These are phyloP conservation scores for Philereme vetulata DNA, from an alignment of 2,888 invertebrate genomes.

Conservation along the genomic window DNA sequence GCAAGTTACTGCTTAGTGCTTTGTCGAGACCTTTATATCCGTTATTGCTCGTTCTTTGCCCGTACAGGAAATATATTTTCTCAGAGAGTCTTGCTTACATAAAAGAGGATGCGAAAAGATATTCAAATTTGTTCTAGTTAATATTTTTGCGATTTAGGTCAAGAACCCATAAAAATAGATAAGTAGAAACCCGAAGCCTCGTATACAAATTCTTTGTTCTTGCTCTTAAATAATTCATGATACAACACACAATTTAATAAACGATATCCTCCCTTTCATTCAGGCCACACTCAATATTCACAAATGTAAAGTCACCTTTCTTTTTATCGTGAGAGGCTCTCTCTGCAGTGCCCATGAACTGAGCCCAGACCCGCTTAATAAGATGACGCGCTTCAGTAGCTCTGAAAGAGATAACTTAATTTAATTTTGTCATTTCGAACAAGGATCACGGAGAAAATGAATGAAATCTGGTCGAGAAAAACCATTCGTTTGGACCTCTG, in stretches of 20 bases:
- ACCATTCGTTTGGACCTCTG: constrained; percentile 47
- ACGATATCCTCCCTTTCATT: constrained; percentile 5
- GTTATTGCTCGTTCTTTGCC: constrained; percentile 3
- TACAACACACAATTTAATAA: constrained; percentile 6
- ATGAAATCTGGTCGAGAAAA: constrained; percentile 59
- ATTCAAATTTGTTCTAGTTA: not conserved
- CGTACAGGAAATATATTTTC: constrained; percentile 2
- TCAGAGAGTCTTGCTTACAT: constrained; percentile 1
- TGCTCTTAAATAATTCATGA: constrained; percentile 8
- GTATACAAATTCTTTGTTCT: constrained; percentile 1
- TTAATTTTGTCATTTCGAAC: constrained; percentile 67
- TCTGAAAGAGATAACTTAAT: constrained; percentile 86
- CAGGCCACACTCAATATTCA: constrained; percentile 40
- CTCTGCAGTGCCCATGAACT: constrained; percentile 96
- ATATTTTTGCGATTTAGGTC: constrained; percentile 7
- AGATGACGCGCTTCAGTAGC: constrained; percentile 92
- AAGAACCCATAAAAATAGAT: not conserved
- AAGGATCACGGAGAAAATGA: constrained; percentile 60
- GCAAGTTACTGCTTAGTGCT: constrained; percentile 18
- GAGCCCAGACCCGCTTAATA: constrained; percentile 94
- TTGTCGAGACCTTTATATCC: constrained; percentile 9
- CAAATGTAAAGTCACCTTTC: constrained; percentile 72
- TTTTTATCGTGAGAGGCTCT: constrained; percentile 91
- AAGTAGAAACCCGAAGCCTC: not conserved
- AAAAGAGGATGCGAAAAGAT: not conserved